Percentiles rank a stretch among this genome's conserved stretches.
phyloP scores from a whole-genome alignment of 2,113 vertebrate genomes.

The Galeopterus variegatus region DNA sequence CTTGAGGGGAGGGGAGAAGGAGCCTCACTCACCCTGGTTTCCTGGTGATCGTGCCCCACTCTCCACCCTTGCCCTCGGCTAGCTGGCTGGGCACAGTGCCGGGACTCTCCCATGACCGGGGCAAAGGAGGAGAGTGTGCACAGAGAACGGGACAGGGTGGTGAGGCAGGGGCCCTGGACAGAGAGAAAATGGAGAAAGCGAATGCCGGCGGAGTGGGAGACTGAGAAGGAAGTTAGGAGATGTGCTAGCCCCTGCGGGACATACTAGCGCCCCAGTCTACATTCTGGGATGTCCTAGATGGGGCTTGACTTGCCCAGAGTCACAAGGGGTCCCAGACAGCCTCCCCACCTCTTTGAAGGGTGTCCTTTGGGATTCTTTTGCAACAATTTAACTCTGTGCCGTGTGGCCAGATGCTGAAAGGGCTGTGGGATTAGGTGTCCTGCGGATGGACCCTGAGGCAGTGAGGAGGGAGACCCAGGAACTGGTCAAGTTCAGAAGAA shows the following conservation, averaged over 20 bases:
- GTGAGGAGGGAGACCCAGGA: not conserved
- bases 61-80: no score
- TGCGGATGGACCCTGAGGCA: not conserved
- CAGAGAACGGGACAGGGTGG: not conserved
- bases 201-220: not conserved
- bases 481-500: not conserved
- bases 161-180: not conserved
- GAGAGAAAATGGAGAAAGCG: not conserved
- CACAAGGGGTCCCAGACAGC: not conserved
- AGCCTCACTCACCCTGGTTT: not conserved
- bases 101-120: no score
- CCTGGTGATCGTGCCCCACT: not conserved
- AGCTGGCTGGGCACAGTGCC: no score
- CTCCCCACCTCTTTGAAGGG: not conserved
- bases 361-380: not conserved
- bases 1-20: not conserved
- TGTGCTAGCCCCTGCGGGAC: no score
- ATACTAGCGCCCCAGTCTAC: not conserved
- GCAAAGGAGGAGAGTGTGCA: accelerated
- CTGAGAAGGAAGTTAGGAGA: not conserved
- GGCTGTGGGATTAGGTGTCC: not conserved
- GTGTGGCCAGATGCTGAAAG: not conserved
- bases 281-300: not conserved
- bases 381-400: not conserved
- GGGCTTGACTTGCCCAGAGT: not conserved